phyloP scores from a whole-genome alignment of 2,797 vertebrate genomes.

The Danio tinwini region DNA sequence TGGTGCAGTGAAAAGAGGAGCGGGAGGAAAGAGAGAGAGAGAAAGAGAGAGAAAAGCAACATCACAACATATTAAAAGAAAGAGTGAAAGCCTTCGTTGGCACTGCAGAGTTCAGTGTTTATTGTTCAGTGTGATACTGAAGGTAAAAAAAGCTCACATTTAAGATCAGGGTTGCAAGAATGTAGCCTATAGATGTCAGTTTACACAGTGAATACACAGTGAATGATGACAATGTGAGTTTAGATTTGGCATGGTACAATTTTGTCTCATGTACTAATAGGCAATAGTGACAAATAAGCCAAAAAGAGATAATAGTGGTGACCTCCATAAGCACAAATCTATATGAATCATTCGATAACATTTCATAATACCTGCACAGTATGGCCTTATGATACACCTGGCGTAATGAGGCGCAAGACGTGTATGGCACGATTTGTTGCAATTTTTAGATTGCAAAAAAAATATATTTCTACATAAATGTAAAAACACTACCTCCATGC shows the following conservation, averaged over 20 bases:
- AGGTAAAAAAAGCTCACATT: neutral
- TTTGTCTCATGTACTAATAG: neutral
- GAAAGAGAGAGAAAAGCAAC: conserved; percentile 39
- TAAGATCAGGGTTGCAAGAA: neutral
- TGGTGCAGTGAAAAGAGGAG: conserved; percentile 44
- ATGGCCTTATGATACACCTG: too few relatives aligned
- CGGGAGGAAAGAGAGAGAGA: neutral
- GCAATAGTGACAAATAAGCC: neutral
- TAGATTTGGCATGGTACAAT: neutral
- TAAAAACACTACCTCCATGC: too few relatives aligned
- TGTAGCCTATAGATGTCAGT: neutral
- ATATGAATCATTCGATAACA: too few relatives aligned
- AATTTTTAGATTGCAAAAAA: too few relatives aligned
- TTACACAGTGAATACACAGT: neutral
- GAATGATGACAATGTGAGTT: neutral
- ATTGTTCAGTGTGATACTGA: neutral
- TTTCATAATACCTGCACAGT: too few relatives aligned
- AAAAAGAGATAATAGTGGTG: too few relatives aligned
- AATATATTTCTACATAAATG: too few relatives aligned
- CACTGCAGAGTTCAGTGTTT: neutral
- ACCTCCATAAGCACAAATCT: too few relatives aligned
- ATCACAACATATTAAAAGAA: neutral
- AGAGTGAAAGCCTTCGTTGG: neutral
- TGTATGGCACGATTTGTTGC: too few relatives aligned
- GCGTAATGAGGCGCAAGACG: too few relatives aligned